phyloP scores from a whole-genome alignment of 2,888 invertebrate species.

The Nemurella pictetii region DNA sequence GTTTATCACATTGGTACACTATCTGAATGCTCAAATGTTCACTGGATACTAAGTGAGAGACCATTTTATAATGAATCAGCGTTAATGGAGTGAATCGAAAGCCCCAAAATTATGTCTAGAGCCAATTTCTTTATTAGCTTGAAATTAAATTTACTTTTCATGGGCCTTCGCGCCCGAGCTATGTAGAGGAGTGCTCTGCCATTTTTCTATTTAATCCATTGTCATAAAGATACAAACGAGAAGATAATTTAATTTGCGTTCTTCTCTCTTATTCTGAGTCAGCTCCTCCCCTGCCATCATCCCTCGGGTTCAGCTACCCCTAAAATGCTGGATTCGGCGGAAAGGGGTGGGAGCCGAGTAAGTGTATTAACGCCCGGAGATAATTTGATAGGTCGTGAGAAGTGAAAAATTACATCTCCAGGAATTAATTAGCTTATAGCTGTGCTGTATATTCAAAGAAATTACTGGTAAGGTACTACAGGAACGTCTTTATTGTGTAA shows the following conservation, averaged over 20 bases:
- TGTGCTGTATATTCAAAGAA: neutral
- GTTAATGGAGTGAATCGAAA: neutral
- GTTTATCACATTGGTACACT: too few relatives aligned
- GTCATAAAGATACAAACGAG: slow-evolving; percentile 31
- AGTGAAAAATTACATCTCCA: slow-evolving; percentile 22
- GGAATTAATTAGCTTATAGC: slow-evolving; percentile 30
- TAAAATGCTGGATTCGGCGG: neutral
- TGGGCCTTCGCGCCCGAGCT: neutral
- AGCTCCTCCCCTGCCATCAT: neutral
- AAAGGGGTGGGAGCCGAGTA: neutral
- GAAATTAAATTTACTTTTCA: slow-evolving; percentile 25
- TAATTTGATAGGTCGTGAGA: slow-evolving; percentile 30
- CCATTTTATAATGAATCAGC: neutral
- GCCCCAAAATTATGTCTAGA: neutral
- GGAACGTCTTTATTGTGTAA: neutral
- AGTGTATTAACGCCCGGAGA: slow-evolving; percentile 18
- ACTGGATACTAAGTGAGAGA: neutral
- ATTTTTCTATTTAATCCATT: slow-evolving; percentile 33
- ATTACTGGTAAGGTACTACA: neutral
- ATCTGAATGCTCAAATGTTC: too few relatives aligned
- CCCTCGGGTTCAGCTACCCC: neutral
- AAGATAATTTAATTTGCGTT: slow-evolving; percentile 24
- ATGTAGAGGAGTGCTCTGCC: neutral
- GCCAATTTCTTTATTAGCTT: slow-evolving; percentile 28
- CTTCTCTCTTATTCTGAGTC: slow-evolving; percentile 15